Percentiles rank a stretch among this genome's conserved stretches.
These are phyloP conservation scores for Emydura subglobosa DNA, from an alignment of 2,113 vertebrate species.

Conservation along the genomic window DNA sequence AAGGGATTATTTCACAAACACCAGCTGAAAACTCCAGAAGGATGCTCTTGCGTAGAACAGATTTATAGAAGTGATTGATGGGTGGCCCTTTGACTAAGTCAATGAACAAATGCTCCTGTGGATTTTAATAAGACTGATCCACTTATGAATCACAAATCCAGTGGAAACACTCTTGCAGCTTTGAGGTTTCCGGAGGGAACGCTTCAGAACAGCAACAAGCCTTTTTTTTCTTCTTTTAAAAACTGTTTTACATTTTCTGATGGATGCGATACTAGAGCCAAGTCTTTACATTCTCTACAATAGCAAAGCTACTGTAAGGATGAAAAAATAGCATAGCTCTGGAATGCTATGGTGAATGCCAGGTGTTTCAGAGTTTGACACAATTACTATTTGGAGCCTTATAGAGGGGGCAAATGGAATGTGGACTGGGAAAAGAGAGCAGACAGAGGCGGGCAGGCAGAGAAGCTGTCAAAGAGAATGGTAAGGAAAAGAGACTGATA, in stretches of 20 bases:
- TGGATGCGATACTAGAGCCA: background rate
- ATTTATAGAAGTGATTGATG: background rate
- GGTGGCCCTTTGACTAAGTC: conserved; percentile 36
- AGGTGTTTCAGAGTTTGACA: background rate
- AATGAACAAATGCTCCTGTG: conserved; percentile 66
- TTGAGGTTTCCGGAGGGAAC: conserved; percentile 15
- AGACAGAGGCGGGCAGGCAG: background rate
- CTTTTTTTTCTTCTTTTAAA: background rate
- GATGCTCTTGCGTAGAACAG: conserved; percentile 6
- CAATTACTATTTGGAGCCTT: background rate
- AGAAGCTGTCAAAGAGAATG: background rate
- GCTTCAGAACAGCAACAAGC: conserved; percentile 10
- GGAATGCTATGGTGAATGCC: background rate
- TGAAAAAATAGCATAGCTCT: fast-evolving
- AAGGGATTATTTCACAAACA: conserved; percentile 44
- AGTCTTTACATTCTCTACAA: background rate
- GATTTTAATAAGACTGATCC: conserved; percentile 73
- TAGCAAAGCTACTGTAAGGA: background rate
- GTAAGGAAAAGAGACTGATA: background rate
- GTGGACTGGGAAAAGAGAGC: background rate
- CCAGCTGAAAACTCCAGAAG: conserved; percentile 15
- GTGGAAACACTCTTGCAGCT: conserved; percentile 45
- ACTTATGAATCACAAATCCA: conserved; percentile 70
- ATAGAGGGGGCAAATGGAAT: background rate
- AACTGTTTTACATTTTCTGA: conserved; percentile 2